These are phyloP conservation scores for Oceanites oceanicus DNA, from an alignment of 2,113 vertebrate genomes.

Conservation along the genomic window DNA sequence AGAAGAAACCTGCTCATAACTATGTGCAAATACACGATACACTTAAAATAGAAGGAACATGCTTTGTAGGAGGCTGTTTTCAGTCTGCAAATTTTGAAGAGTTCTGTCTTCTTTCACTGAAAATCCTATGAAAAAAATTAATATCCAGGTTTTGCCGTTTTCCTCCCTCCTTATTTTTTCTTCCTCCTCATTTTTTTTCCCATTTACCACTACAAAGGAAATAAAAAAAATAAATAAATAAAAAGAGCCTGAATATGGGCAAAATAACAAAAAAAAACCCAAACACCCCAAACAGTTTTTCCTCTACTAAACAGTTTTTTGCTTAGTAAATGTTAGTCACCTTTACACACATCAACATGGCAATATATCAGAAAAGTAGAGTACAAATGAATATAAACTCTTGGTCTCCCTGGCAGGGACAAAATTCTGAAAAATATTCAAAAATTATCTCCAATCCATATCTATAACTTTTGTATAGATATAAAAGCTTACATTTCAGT, in stretches of 20 bases:
- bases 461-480: background rate
- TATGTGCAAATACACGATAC: background rate
- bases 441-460: background rate
- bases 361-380: background rate
- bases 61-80: background rate
- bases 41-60: background rate
- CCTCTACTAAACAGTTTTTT: background rate
- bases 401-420: background rate
- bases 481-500: background rate
- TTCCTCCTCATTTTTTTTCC: background rate
- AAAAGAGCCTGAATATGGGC: accelerated
- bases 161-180: background rate
- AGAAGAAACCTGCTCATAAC: background rate
- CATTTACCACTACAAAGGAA: background rate
- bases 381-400: background rate
- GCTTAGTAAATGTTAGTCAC: background rate
- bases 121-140: background rate
- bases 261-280: background rate
- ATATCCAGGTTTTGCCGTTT: background rate
- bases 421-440: background rate
- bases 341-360: background rate
- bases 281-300: accelerated
- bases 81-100: background rate
- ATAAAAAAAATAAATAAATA: background rate
- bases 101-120: background rate